phyloP scores from a whole-genome alignment of 2,888 invertebrate species.

The Caenorhabditis angaria region DNA sequence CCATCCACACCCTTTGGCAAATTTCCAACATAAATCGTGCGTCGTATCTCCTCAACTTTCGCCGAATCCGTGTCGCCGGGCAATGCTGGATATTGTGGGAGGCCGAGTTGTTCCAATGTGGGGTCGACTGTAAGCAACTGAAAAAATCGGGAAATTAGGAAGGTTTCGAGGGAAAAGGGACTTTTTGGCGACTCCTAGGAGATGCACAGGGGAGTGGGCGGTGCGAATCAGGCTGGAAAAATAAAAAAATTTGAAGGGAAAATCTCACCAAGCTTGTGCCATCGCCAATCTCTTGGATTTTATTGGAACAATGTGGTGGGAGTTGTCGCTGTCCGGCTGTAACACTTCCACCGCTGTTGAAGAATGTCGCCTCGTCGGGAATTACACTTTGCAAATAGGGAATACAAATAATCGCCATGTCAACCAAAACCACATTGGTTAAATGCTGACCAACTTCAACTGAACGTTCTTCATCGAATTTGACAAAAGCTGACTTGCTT shows the following conservation, averaged over 20 bases:
- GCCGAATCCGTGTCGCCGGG: slow-evolving; percentile 79
- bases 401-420: slow-evolving; percentile 92
- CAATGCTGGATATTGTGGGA: slow-evolving; percentile 89
- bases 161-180: not conserved
- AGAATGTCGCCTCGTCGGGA: slow-evolving; percentile 91
- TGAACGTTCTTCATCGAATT: slow-evolving; percentile 86
- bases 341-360: slow-evolving; percentile 90
- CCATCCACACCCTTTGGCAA: slow-evolving; percentile 76
- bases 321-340: slow-evolving; percentile 76
- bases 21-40: slow-evolving; percentile 88
- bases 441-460: slow-evolving; percentile 96
- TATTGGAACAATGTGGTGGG: slow-evolving; percentile 88
- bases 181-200: not conserved
- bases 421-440: slow-evolving; percentile 98
- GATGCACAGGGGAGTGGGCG: too few species aligned
- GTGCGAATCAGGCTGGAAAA: too few species aligned
- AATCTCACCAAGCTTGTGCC: slow-evolving; percentile 62
- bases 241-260: not conserved
- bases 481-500: slow-evolving; percentile 88
- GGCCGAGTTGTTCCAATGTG: slow-evolving; percentile 80
- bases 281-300: slow-evolving; percentile 73
- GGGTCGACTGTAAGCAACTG: slow-evolving; percentile 88
- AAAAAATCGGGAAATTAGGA: slow-evolving; percentile 24
- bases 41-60: slow-evolving; percentile 87
- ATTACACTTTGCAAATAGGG: slow-evolving; percentile 77